Base-by-base conservation (phyloP, 2,888 invertebrate genomes). In the Hylaea fasciaria region DNA sequence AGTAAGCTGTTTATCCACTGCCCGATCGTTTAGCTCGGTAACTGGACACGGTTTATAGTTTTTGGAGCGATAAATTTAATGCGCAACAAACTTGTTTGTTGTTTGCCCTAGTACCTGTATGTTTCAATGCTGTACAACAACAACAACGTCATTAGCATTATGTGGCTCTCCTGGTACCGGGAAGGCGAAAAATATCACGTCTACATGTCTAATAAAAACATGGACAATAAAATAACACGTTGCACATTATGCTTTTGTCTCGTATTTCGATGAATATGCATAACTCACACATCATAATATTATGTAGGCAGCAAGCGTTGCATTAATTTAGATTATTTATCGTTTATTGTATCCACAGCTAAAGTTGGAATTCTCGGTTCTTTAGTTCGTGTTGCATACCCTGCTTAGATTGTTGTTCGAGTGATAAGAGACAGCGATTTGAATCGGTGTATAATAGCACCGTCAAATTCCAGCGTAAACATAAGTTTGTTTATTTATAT, bases 71-170 rank as follows among this genome's bases (percentile, higher is more conserved):
- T 72, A 74, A 77, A 60, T 63, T 67, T 71, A 77, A 80, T 82
- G 75, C 83, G 82, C 79, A 81, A 82, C 78, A 78, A 82, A 82
- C 81, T 77, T 75, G 85, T 82, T 83, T 78, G 70, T 73, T 72
- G 72, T 65, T 69, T 64, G 67, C 66, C 64, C 66, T 68, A 66
- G 68, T 67, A 76, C 71, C 68, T 63, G 68, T 12, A 37, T 63
- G 70, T 73, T 72, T 53, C 32, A 57, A 64, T 54, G 43, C 29
- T 40, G 54, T 49, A 62, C 39, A 44, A 41, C 52, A 39, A 60
- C 44, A 58, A 52, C 41, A 53, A 58, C 50, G 14, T 51, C 46
- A 51, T 57, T 61, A 54, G 43, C 47, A 54, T 64, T 61, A 53
- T 53, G 39, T 51, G 47, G 50, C 44, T 53, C 44, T 13, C 46